A percentile compares a stretch with the other conserved stretches of the same genome.
These are phyloP conservation scores for Amblyopsis hoosieri DNA, from an alignment of 2,797 vertebrate species.

Conservation along the genomic window DNA sequence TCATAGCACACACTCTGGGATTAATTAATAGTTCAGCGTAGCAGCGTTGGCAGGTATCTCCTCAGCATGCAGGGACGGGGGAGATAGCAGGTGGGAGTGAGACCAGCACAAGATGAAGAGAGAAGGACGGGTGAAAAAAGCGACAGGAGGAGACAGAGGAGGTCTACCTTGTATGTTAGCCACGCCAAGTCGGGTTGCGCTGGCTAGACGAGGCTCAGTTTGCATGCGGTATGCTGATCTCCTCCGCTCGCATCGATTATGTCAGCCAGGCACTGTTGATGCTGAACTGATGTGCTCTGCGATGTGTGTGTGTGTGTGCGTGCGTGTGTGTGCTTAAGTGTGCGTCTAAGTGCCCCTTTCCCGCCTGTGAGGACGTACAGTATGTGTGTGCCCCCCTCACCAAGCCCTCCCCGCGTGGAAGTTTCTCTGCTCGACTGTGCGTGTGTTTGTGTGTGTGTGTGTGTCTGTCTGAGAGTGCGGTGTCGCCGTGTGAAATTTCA, in stretches of 20 bases:
- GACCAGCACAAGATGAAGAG: slow-evolving; percentile 3
- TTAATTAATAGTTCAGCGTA: slow-evolving; percentile 58
- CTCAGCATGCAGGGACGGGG: slow-evolving; percentile 41
- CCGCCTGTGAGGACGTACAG: background rate
- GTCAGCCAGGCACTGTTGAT: slow-evolving; percentile 44
- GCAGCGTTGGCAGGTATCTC: slow-evolving; percentile 38
- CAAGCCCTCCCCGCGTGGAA: background rate
- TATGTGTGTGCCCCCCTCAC: slow-evolving; percentile 4
- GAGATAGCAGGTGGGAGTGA: slow-evolving; percentile 35
- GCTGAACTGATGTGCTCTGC: slow-evolving; percentile 31
- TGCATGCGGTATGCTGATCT: slow-evolving; percentile 49
- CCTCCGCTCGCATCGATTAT: slow-evolving; percentile 56
- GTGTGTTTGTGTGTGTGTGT: slow-evolving; percentile 21
- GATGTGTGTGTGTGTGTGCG: slow-evolving; percentile 3
- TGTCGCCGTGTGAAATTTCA: slow-evolving; percentile 64
- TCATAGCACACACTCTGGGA: slow-evolving; percentile 32
- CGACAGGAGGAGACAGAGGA: slow-evolving; percentile 1
- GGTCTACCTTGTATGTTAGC: slow-evolving; percentile 41
- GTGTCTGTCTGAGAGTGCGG: background rate
- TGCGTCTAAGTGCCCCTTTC: background rate
- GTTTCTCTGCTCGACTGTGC: slow-evolving; percentile 8
- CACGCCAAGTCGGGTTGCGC: slow-evolving; percentile 31
- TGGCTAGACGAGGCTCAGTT: slow-evolving; percentile 31
- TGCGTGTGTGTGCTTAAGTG: slow-evolving; percentile 1
- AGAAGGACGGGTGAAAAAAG: slow-evolving; percentile 1